Evolutionary conservation across 2,797 vertebrate genomes (phyloP), one percentile per base, ranked within the genome.

Genomic region (Remorina albescens): DNA sequence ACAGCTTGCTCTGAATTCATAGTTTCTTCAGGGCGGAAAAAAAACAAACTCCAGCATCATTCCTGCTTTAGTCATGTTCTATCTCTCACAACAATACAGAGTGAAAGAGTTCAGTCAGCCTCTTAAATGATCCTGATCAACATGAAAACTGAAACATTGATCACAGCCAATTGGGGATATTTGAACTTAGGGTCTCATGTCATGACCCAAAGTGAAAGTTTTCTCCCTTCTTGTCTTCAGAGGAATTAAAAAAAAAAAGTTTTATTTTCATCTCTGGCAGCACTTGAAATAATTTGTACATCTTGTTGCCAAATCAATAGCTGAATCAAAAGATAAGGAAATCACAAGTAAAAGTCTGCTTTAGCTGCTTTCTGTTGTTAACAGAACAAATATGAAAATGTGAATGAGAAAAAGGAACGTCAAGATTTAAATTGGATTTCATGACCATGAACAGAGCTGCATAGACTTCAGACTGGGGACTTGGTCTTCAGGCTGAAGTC

Each of bases 1-100:
- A 69, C 69, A 74, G 85, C 76, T 66, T 36, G 47, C 21, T 44
- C 37, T 82, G 67, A 80, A 78, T 67, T 68, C 41, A 56, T 25
- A 37, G 30, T 64, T 77, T 72, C 32, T 41, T 19, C 62, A 54
- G 28, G 18, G 23, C 13, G 15, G 28, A 8, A 7, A 19, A 61
- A 50, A 49, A 51, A 11, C 8, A 67, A 16, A 30, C 54, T 26
- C n/a, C 2, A 16, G 19, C 28, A 56, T 49, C 54, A 34, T 6
- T 64, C 47, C 39, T 19, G 19, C 10, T 10, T 6, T 42, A 53
- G 39, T 67, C 46, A 62, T 61, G 39, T 46, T 65, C 15, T 19
- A 46, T 42, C 44, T 68, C 9, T 2, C 19, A 0, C 1, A 13
- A 36, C 63, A 28, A 57, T 2, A 37, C 49, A n/a, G 25, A 13